Base-by-base conservation (phyloP, 2,113 vertebrate species). In the Lepisosteus osseus region DNA sequence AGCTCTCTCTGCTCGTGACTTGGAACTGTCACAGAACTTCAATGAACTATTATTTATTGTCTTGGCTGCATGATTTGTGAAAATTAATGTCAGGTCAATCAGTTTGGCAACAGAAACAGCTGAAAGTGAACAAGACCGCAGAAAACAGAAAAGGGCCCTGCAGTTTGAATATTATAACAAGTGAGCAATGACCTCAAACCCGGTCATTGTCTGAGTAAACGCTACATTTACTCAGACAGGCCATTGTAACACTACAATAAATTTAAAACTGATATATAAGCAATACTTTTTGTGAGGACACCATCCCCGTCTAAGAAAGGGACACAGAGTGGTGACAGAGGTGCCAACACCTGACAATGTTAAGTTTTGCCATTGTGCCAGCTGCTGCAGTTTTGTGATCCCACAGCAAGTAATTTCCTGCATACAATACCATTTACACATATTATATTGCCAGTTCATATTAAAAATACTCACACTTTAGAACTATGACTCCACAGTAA, bases 341-440 rank as follows among this genome's bases (percentile, higher is more conserved):
- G 29, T 29, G 29, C 29, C 29, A 2, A 2, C 29, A 76, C 68
- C 69, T 42, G 54, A 29, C 29, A 29, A 68, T 70, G 65, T 72
- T 51, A 9, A 61, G 65, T 44, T 62, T 12, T 12, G 15, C 13
- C 54, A 61, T 43, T 29, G 70, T 73, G 45, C 76, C 66, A 70
- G 73, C 41, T 78, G 78, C 47, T 51, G 9, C 47, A 51, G 47
- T 51, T 51, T 51, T 51, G 47, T 51, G 47, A 51, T 51, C 47
- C 47, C 47, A 81, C 80, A 74, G 71, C 76, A 71, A 66, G 79
- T 88, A 73, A 81, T 79, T 89, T 85, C 47, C 88, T 86, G 87
- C 79, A 90, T 86, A 69, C 55, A 42, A 67, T 61, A 85, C 86
- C 61, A 86, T 86, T 87, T 84, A 90, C 87, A 87, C 77, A 88